Percentiles rank a stretch among this genome's conserved stretches.
Conservation (phyloP, 2,888 invertebrate genomes). For the Cheilosia vulpina region DNA sequence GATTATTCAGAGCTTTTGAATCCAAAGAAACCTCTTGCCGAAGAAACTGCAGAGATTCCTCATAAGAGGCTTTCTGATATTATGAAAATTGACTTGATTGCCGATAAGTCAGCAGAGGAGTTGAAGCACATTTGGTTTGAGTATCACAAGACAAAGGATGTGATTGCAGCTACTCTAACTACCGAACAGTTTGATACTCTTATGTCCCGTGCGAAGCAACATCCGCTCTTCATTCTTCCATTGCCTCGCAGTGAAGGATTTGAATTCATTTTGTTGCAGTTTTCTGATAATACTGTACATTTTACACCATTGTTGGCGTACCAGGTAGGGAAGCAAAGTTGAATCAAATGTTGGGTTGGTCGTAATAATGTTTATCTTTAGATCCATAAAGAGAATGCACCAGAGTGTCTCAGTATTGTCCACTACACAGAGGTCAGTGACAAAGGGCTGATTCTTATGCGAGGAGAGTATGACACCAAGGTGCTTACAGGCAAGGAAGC, state of each 20-base stretch:
- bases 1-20: slow-evolving; percentile 87
- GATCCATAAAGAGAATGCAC: slow-evolving; percentile 94
- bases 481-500: slow-evolving; percentile 91
- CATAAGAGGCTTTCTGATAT: slow-evolving; percentile 87
- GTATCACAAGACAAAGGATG: slow-evolving; percentile 91
- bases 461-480: slow-evolving; percentile 93
- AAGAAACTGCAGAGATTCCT: slow-evolving; percentile 81
- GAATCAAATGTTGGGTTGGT: not conserved
- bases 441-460: slow-evolving; percentile 92
- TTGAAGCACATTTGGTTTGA: slow-evolving; percentile 91
- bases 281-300: slow-evolving; percentile 89
- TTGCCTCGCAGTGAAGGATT: slow-evolving; percentile 92
- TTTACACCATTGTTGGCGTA: slow-evolving; percentile 94
- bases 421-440: slow-evolving; percentile 90
- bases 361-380: slow-evolving; percentile 77
- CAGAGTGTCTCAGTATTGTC: slow-evolving; percentile 91
- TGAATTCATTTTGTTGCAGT: slow-evolving; percentile 93
- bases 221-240: slow-evolving; percentile 91
- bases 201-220: slow-evolving; percentile 85
- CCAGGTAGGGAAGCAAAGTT: slow-evolving; percentile 85
- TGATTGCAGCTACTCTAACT: slow-evolving; percentile 90
- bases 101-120: slow-evolving; percentile 89
- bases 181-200: slow-evolving; percentile 86
- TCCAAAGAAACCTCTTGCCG: slow-evolving; percentile 85
- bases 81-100: slow-evolving; percentile 90